phyloP scores from a whole-genome alignment of 2,888 invertebrate species.

The Eulithis testata region DNA sequence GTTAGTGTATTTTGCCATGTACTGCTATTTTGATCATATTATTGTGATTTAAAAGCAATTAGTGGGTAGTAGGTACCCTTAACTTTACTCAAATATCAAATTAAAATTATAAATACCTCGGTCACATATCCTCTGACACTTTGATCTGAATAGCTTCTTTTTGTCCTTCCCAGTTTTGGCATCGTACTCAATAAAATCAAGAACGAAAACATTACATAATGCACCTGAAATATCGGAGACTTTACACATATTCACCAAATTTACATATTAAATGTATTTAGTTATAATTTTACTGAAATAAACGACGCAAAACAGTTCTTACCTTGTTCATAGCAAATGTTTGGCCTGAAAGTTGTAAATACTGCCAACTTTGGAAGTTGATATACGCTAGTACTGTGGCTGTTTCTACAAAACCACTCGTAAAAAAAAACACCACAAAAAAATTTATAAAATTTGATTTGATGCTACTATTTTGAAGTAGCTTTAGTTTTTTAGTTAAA shows the following conservation, averaged over 20 bases:
- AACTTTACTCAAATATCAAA: no score
- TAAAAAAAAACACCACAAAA: no score
- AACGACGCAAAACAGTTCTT: constrained; percentile 42
- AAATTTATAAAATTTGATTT: no score
- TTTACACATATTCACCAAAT: constrained; percentile 38
- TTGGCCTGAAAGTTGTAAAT: constrained; percentile 61
- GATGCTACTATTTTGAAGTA: no score
- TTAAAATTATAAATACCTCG: constrained; percentile 84
- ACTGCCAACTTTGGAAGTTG: constrained; percentile 42
- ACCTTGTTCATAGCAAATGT: constrained; percentile 77
- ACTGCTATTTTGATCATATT: no score
- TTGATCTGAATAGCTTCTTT: constrained; percentile 91
- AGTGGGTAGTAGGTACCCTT: no score
- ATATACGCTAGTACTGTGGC: background rate
- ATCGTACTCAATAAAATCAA: constrained; percentile 68
- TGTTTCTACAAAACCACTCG: background rate
- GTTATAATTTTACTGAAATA: constrained; percentile 32
- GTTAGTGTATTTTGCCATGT: no score
- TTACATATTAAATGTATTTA: background rate
- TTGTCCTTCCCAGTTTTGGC: constrained; percentile 74
- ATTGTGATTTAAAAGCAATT: no score
- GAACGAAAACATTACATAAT: constrained; percentile 69
- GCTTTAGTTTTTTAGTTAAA: no score
- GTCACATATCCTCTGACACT: constrained; percentile 92
- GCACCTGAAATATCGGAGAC: constrained; percentile 61